Evolutionary conservation across 2,888 invertebrate species (phyloP), one percentile per base, ranked within the genome.

Genomic region (Hipparchia sbordonii): DNA sequence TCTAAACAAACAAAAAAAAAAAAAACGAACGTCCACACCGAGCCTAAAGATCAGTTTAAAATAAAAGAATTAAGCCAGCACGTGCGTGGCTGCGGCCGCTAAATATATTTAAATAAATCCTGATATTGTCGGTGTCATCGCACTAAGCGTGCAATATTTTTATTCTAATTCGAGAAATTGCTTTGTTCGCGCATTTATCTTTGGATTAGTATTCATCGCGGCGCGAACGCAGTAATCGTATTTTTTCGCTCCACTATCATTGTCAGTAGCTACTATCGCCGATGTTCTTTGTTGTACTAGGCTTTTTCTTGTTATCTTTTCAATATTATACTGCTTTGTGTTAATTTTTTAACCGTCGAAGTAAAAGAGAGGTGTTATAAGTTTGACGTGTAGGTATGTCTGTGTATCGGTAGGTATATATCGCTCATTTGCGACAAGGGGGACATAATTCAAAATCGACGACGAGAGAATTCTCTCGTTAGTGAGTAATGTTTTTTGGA

Each of bases 41-140:
- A n/a, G 48, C 56, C 46, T 68, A 60, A 59, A 51, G 5, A 12
- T 33, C 8, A 51, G 62, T 52, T 13, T 52, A 61, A 60, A 57
- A 75, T 74, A 77, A 77, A 78, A 76, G 74, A 75, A 72, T 73
- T 75, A 74, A 61, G 4, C 59, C 66, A 67, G 74, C 76, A 76
- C 77, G 72, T 76, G 79, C 74, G 76, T 71, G 69, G 72, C 70
- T 68, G 46, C 72, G 74, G 72, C 74, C 71, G 69, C 73, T 73
- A 74, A 77, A 77, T 74, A 33, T 67, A 72, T 72, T 72, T 46
- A 46, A 72, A 67, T 46, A 46, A 72, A 62, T 52, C 52, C 67
- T n/a, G 67, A 67, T 70, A 63, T 74, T 68, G 51, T 70, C 70
- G 72, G 77, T 76, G 78, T 77, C 78, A 77, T 78, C 78, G 78